Evolutionary conservation across 2,113 vertebrate genomes (phyloP).

Genomic region (Oreochromis aureus): DNA sequence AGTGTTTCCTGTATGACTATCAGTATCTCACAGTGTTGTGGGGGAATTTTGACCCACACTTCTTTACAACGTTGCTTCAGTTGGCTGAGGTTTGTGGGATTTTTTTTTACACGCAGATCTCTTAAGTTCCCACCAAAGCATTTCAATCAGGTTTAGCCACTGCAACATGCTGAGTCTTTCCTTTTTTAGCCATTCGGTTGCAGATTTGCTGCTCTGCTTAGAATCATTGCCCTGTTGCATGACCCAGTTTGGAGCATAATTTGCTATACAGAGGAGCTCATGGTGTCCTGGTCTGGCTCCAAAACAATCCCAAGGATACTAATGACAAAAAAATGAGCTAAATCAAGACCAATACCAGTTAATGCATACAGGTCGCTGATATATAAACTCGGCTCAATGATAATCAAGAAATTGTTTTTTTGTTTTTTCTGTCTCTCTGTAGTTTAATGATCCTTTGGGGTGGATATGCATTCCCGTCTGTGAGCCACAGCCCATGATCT

Average conservation of each 20-base stretch:
- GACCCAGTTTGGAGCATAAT: background rate
- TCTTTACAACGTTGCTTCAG: background rate
- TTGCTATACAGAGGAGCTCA: background rate
- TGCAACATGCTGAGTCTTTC: background rate
- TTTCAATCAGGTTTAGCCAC: background rate
- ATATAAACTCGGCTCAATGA: background rate
- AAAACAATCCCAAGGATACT: background rate
- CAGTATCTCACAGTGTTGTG: background rate
- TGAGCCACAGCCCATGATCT: conserved; percentile 43
- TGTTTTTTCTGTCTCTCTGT: background rate
- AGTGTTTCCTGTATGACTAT: background rate
- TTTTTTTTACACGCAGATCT: background rate
- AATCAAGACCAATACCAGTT: background rate
- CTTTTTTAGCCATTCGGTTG: background rate
- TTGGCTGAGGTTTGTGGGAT: background rate
- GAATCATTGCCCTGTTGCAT: background rate
- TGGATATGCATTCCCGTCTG: background rate
- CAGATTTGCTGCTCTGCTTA: background rate
- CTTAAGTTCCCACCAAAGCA: background rate
- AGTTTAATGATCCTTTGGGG: conserved; percentile 31
- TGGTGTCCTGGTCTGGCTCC: background rate
- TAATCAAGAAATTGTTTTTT: background rate
- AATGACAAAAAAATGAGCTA: background rate
- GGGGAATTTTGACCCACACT: background rate
- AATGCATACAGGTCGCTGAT: background rate